Evolutionary conservation across 1,140 invertebrate species (phyloP), one percentile per base, ranked within the genome.

Genomic region (Atta texana): DNA sequence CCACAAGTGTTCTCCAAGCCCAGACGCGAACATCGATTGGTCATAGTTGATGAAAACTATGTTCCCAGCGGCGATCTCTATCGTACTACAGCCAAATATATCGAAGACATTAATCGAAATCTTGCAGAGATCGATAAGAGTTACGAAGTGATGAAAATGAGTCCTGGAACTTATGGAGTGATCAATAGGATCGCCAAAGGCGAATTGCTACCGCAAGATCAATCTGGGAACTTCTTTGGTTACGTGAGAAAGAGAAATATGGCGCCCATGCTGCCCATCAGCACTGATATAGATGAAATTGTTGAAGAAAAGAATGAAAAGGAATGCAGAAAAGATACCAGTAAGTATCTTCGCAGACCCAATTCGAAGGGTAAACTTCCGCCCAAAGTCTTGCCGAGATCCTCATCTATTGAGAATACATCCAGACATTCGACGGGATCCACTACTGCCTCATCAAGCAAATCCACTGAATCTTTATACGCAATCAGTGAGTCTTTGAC

Each of bases 71-170:
- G 93, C n/a, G 93, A 94, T 90, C 89, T 94, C 2, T 94, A 94
- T 28, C 88, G 93, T 6, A 94, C 92, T 49, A 94, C 93, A 3
- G 92, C 91, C 0, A 91, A 89, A 63, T 94, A 94, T 81, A 94
- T 95, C 78, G 94, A 94, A 59, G 94, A 94, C 57, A 94, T 94
- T n/a, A 95, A 95, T 69, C 87, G 89, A 2, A 95, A 95, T 80
- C 92, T 95, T 6, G 94, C 94, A 0, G 94, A 94, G 64, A 94
- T 95, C 59, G 94, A 95, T 39, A 93, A 94, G 39, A 95, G 91
- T 44, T 94, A 93, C 87, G 94, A 94, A 57, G 92, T 93, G 49
- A 74, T 93, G 24, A 86, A 91, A 7, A 78, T 88, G 3, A 88
- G 72, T 10, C 87, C 89, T 3, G 75, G 74, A 12, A 89, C 88